These are phyloP conservation scores for Petrophora chlorosata DNA, from an alignment of 2,888 invertebrate genomes.

Conservation along the genomic window DNA sequence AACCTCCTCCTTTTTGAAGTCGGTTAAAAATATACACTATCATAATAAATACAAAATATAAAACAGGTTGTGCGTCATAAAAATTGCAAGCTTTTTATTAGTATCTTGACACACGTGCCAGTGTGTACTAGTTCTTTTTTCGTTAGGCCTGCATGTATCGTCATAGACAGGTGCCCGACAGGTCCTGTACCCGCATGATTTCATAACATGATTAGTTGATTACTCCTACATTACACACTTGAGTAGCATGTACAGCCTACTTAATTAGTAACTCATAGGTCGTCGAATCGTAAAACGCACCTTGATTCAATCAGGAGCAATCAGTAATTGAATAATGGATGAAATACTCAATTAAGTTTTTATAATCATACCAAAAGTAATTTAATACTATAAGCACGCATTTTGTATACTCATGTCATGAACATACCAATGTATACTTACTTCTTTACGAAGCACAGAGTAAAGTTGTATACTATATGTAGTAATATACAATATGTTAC, in stretches of 20 bases:
- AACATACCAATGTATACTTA: too few relatives aligned
- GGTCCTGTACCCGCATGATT: conserved; percentile 52
- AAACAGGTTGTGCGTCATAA: conserved; percentile 20
- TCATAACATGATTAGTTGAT: conserved; percentile 35
- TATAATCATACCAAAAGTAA: too few relatives aligned
- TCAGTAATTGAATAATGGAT: conserved; percentile 2
- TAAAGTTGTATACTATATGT: too few relatives aligned
- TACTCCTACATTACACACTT: conserved; percentile 28
- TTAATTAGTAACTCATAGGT: conserved; percentile 19
- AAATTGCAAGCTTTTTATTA: conserved; percentile 38
- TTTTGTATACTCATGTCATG: too few relatives aligned
- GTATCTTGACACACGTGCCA: conserved; percentile 5
- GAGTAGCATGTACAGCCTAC: conserved; percentile 2
- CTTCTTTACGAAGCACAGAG: too few relatives aligned
- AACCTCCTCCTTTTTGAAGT: too few relatives aligned
- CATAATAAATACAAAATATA: too few relatives aligned
- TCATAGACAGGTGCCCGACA: conserved; percentile 42
- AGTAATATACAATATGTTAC: too few relatives aligned
- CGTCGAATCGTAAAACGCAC: conserved; percentile 3
- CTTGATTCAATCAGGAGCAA: conserved; percentile 2
- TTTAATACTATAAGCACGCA: too few relatives aligned
- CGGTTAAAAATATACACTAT: too few relatives aligned
- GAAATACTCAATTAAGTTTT: background rate
- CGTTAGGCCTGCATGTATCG: conserved; percentile 15
- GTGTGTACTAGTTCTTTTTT: conserved; percentile 15